Evolutionary conservation across 2,113 vertebrate species (phyloP).

Genomic region (Erythrocercus mccallii): DNA sequence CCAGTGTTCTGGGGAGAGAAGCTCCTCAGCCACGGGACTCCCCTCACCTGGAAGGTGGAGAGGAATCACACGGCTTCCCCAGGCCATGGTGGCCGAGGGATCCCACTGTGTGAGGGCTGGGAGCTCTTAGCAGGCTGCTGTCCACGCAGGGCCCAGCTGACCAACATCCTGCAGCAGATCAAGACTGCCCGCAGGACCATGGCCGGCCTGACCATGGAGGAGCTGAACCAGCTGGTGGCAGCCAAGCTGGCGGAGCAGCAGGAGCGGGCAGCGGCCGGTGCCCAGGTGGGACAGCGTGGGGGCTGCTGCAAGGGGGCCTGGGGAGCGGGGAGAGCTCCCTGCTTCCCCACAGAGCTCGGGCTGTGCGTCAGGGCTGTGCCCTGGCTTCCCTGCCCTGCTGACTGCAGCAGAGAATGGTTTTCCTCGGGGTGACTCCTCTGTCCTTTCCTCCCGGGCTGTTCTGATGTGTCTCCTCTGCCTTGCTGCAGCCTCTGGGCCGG

Average conservation of each 20-base stretch:
- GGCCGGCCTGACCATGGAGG: conserved; percentile 88
- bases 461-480: background rate
- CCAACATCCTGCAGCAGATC: conserved; percentile 87
- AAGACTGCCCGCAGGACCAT: conserved; percentile 87
- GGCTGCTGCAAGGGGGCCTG: background rate
- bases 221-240: conserved; percentile 82
- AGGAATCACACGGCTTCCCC: accelerated
- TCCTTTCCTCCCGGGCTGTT: background rate
- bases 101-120: accelerated
- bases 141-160: conserved; percentile 78
- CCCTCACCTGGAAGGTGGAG: accelerated
- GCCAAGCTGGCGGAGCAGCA: conserved; percentile 75
- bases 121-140: background rate
- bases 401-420: accelerated
- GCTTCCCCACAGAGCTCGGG: background rate
- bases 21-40: accelerated
- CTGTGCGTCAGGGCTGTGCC: background rate
- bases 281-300: conserved; percentile 46
- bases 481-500: conserved; percentile 70
- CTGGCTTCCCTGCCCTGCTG: background rate
- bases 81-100: background rate
- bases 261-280: conserved; percentile 53
- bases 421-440: accelerated
- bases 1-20: background rate
- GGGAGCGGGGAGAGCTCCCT: background rate